These are phyloP conservation scores for Apodemia hepburni DNA, from an alignment of 2,888 invertebrate genomes.

Conservation along the genomic window DNA sequence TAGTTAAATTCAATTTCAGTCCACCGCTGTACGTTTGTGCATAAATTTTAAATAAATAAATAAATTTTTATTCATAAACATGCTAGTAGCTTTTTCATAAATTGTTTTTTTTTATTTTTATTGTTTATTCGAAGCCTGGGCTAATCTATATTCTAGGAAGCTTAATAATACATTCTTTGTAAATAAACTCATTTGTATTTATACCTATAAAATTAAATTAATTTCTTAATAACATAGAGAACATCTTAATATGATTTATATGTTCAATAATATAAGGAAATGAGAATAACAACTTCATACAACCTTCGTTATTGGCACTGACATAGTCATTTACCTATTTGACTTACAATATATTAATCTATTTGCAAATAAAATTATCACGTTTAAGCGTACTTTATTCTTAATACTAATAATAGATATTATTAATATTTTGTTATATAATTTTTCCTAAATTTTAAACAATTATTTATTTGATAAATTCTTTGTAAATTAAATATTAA, in stretches of 20 bases:
- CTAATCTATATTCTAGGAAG: background rate
- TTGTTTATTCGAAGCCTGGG: too few relatives aligned
- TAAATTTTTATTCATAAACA: too few relatives aligned
- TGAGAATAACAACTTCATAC: background rate
- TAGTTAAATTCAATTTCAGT: too few relatives aligned
- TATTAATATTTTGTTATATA: background rate
- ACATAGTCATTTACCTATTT: background rate
- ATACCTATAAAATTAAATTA: background rate
- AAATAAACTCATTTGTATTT: background rate
- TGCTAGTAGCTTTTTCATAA: too few relatives aligned
- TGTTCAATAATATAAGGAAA: background rate
- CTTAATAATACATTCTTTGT: background rate
- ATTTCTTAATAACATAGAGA: background rate
- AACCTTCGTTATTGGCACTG: conserved; percentile 10
- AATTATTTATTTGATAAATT: background rate
- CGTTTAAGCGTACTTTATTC: conserved; percentile 6
- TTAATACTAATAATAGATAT: background rate
- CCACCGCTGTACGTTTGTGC: too few relatives aligned
- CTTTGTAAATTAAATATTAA: too few relatives aligned
- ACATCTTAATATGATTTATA: too few relatives aligned
- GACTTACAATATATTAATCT: conserved; percentile 4
- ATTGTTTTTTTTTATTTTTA: too few relatives aligned
- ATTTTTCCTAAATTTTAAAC: background rate
- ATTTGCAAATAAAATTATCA: conserved; percentile 7
- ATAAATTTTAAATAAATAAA: too few relatives aligned